A percentile compares a stretch with the other conserved stretches of the same genome.
phyloP scores from a whole-genome alignment of 2,797 vertebrate genomes.

The Choloepus didactylus region DNA sequence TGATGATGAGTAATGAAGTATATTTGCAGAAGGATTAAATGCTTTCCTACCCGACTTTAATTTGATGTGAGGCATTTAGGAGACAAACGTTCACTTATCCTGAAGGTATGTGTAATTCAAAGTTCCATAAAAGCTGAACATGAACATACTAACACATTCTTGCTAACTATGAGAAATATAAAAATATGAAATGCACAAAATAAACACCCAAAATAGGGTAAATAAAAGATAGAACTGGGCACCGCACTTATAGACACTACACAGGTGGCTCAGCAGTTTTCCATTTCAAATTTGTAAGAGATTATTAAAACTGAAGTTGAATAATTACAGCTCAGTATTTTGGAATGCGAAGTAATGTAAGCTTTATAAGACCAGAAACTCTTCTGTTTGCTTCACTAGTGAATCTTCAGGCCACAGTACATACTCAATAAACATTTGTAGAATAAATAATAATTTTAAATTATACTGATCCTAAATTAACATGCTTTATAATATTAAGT shows the following conservation, averaged over 20 bases:
- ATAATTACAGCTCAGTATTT: not conserved
- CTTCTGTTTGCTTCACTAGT: not conserved
- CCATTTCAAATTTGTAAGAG: not conserved
- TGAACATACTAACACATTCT: slow-evolving; percentile 52
- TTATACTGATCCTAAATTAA: not conserved
- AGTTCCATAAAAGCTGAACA: slow-evolving; percentile 55
- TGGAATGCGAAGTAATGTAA: not conserved
- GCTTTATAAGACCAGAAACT: not conserved
- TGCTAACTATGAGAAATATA: slow-evolving; percentile 38
- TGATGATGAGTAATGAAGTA: slow-evolving; percentile 72
- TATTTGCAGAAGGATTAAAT: slow-evolving; percentile 77
- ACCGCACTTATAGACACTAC: not conserved
- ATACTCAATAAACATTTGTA: not conserved
- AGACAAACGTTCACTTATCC: slow-evolving; percentile 69
- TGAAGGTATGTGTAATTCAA: slow-evolving; percentile 65
- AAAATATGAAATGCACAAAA: slow-evolving; percentile 24
- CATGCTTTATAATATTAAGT: not conserved
- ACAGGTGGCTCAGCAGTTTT: not conserved
- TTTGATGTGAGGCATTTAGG: slow-evolving; percentile 66
- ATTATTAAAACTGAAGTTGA: not conserved
- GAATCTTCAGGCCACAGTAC: not conserved
- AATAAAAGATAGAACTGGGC: not conserved
- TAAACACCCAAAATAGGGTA: not conserved
- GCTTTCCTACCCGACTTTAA: slow-evolving; percentile 70
- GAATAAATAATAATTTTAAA: not conserved